Evolutionary conservation across 2,113 vertebrate species (phyloP).

Genomic region (Picathartes gymnocephalus): DNA sequence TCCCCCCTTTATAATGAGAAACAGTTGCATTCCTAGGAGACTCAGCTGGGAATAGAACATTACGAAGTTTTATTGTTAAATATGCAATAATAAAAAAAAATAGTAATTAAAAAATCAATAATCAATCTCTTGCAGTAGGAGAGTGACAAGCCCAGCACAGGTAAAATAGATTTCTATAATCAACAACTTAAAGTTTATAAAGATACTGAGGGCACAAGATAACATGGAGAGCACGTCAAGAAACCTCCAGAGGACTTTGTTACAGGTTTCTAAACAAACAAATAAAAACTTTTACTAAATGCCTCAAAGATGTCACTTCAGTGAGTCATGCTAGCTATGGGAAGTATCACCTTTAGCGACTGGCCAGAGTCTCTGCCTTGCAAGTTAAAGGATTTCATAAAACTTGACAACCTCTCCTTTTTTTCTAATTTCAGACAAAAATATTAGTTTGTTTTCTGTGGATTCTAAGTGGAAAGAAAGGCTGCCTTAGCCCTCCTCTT

Average conservation of each 20-base stretch:
- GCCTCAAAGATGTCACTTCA: background rate
- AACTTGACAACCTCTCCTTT: background rate
- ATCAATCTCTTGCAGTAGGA: slow-evolving; percentile 10
- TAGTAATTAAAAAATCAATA: background rate
- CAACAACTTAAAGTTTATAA: background rate
- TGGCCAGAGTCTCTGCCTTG: background rate
- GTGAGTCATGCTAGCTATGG: background rate
- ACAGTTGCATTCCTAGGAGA: slow-evolving; percentile 37
- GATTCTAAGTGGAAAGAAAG: background rate
- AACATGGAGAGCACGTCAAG: background rate
- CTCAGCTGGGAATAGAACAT: slow-evolving; percentile 11
- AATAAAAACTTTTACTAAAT: background rate
- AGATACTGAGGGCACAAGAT: background rate
- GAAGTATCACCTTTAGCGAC: background rate
- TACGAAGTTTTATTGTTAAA: slow-evolving; percentile 34
- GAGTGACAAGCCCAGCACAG: background rate
- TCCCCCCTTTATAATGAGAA: background rate
- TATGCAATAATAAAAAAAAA: background rate
- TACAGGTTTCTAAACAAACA: background rate
- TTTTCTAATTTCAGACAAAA: background rate
- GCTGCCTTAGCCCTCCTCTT: background rate
- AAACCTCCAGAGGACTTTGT: background rate
- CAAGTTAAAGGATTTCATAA: background rate
- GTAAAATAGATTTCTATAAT: background rate
- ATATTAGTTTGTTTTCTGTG: background rate